phyloP scores from a whole-genome alignment of 2,113 vertebrate species.

The Helogale parvula region DNA sequence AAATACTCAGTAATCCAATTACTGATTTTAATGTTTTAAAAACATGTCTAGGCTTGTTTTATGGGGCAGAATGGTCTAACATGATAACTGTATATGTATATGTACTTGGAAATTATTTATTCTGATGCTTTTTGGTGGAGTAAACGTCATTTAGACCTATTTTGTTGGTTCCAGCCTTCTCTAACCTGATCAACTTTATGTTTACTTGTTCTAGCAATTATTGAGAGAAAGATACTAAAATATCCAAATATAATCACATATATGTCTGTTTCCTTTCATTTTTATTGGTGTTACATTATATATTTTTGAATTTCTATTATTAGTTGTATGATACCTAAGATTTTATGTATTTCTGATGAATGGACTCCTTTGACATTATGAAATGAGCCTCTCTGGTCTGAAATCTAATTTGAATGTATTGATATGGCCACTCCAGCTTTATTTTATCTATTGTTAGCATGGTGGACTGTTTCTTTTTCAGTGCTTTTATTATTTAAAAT shows the following conservation, averaged over 20 bases:
- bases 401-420: neutral
- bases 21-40: neutral
- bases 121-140: neutral
- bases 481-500: neutral
- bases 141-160: neutral
- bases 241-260: neutral
- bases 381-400: neutral
- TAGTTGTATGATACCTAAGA: neutral
- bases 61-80: neutral
- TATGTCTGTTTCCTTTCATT: neutral
- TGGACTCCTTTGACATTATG: neutral
- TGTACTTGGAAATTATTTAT: conserved; percentile 24
- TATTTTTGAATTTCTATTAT: conserved; percentile 27
- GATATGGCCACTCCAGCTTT: neutral
- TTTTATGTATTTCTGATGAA: conserved; percentile 12
- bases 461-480: neutral
- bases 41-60: conserved; percentile 26
- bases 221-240: neutral
- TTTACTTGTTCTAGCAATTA: conserved; percentile 27
- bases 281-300: neutral
- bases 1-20: neutral
- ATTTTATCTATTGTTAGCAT: neutral
- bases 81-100: neutral
- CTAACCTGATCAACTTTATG: neutral
- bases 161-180: conserved; percentile 7